Evolutionary conservation across 2,888 invertebrate species (phyloP), one percentile per base, ranked within the genome.

Genomic region (Lysandra bellargus): DNA sequence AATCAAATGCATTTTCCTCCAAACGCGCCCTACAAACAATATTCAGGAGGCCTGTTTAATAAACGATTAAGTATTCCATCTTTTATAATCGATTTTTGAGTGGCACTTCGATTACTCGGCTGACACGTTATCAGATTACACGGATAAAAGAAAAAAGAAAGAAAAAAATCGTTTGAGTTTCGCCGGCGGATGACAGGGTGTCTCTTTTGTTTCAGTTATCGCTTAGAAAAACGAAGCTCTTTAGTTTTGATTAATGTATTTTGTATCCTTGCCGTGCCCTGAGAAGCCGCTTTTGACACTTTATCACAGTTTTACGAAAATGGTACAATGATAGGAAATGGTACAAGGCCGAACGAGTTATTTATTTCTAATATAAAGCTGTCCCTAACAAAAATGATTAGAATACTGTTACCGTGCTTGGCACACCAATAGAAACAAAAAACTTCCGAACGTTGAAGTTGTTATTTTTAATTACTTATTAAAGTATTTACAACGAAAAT

Each of bases 1-100:
- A 49, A 49, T 4, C 14, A 1, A 74, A 44, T 30, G 14, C 14
- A 37, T 14, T 14, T 69, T 74, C 5, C 7, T 17, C 1, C 14
- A 37, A 49, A 23, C 49, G 23, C 53, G 30, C 53, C 17, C 7
- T 14, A 33, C 57, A 75, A 76, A 76, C 57, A 76, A 57, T 76
- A 76, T 57, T 30, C 30, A 53, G 76, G 33, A 76, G 76, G 57
- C 6, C 30, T 7, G 53, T 76, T 76, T 76, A 57, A 76, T 76
- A 76, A 57, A 76, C 17, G 57, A 76, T 76, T 76, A 37, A 37
- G 69, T 69, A 57, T 76, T 33, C 75, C 75, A 49, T 76, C 76
- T 75, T 44, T 76, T 53, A 76, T 57, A 76, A 76, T 76, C 76
- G 57, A 76, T 57, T 76, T 53, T 76, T 76, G 76, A 76, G 76